Percentiles rank a stretch among this genome's conserved stretches.
Conservation (phyloP, 1,140 invertebrate species). For the Cydia splendana region DNA sequence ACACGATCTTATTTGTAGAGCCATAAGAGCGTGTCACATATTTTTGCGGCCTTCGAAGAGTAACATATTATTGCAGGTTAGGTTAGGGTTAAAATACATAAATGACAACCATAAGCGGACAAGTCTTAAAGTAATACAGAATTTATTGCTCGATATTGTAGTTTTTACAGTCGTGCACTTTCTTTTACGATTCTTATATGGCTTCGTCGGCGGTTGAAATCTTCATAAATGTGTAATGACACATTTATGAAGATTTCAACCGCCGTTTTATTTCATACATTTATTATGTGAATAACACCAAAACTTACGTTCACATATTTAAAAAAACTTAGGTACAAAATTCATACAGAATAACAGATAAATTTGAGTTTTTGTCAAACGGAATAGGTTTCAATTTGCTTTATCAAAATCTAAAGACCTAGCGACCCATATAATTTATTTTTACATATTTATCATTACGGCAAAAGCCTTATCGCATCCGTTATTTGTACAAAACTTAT, state of each 20-base stretch:
- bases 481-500: slow-evolving; percentile 14
- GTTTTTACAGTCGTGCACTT: not conserved
- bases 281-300: not conserved
- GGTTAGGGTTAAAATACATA: not conserved
- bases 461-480: slow-evolving; percentile 1
- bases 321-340: not conserved
- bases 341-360: not conserved
- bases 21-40: too few relatives aligned
- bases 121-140: not conserved
- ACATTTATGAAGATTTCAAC: slow-evolving; percentile 17
- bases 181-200: slow-evolving; percentile 17
- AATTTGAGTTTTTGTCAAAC: not conserved
- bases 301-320: not conserved
- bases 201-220: too few relatives aligned
- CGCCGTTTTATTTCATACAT: not conserved
- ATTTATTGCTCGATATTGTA: not conserved
- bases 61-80: too few relatives aligned
- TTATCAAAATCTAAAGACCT: not conserved
- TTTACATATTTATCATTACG: slow-evolving; percentile 8
- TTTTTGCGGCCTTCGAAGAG: too few relatives aligned
- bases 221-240: too few relatives aligned
- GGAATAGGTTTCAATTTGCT: not conserved
- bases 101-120: not conserved
- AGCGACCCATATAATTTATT: not conserved
- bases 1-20: too few relatives aligned